Conservation (phyloP, 2,888 invertebrate genomes). For the Eumacrocentrus americanus region DNA sequence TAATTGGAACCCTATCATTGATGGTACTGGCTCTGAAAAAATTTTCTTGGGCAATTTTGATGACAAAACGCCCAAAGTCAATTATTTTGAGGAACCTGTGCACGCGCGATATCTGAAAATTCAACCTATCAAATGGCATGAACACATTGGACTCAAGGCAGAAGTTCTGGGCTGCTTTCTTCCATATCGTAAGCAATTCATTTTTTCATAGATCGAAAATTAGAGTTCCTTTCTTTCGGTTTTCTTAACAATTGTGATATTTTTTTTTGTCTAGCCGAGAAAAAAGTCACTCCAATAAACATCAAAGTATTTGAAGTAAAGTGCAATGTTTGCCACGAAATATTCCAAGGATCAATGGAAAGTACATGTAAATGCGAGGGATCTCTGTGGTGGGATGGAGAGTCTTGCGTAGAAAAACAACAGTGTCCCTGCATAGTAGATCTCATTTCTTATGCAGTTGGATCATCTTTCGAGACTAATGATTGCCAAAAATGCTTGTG, state of each 20-base stretch:
- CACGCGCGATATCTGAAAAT: slow-evolving; percentile 75
- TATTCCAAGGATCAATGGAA: slow-evolving; percentile 51
- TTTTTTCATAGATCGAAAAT: too few relatives aligned
- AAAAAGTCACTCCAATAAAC: slow-evolving; percentile 1
- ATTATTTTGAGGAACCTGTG: slow-evolving; percentile 76
- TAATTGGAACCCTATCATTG: slow-evolving; percentile 74
- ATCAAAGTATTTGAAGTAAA: not conserved
- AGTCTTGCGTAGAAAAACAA: slow-evolving; percentile 71
- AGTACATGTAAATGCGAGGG: slow-evolving; percentile 65
- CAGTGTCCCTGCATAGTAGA: slow-evolving; percentile 81
- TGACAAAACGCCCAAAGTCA: slow-evolving; percentile 66
- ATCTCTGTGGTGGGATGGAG: slow-evolving; percentile 75
- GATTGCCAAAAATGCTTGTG: slow-evolving; percentile 83
- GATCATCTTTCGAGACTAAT: slow-evolving; percentile 72
- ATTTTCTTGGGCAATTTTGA: slow-evolving; percentile 79
- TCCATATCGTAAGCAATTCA: slow-evolving; percentile 64
- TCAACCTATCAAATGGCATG: slow-evolving; percentile 75
- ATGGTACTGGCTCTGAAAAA: slow-evolving; percentile 64
- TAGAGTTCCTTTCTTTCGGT: too few relatives aligned
- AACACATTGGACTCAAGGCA: slow-evolving; percentile 74
- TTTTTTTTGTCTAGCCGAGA: slow-evolving; percentile 16
- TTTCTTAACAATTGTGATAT: not conserved
- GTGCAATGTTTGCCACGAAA: slow-evolving; percentile 68
- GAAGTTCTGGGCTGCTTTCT: slow-evolving; percentile 82
- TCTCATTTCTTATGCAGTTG: slow-evolving; percentile 73